These are phyloP conservation scores for Festucalex cinctus DNA, from an alignment of 2,113 vertebrate genomes.

Conservation along the genomic window DNA sequence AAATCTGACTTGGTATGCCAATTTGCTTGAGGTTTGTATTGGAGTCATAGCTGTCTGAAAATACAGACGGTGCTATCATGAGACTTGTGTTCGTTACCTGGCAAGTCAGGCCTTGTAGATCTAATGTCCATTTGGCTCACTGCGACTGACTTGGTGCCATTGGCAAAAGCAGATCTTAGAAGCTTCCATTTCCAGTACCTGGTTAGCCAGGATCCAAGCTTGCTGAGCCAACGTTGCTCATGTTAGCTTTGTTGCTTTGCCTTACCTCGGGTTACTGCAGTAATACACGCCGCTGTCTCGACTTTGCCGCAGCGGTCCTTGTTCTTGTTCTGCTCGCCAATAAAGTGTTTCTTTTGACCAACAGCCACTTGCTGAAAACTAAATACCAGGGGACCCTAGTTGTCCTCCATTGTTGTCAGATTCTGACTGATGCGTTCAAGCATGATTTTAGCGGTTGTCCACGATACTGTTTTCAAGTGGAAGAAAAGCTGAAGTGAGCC, in stretches of 20 bases:
- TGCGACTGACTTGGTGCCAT: not conserved
- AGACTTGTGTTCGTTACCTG: constrained; percentile 28
- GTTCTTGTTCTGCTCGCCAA: not conserved
- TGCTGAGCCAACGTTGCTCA: not conserved
- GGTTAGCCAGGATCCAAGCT: not conserved
- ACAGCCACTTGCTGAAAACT: not conserved
- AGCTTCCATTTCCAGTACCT: not conserved
- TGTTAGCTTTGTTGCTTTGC: constrained; percentile 1
- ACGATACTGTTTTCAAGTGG: not conserved
- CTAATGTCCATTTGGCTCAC: not conserved
- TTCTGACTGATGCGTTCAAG: not conserved
- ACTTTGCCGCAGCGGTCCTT: not conserved
- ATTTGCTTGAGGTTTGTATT: constrained; percentile 62
- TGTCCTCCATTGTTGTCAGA: not conserved
- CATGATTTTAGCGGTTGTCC: not conserved
- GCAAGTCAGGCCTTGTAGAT: constrained; percentile 11
- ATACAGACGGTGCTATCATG: constrained; percentile 20
- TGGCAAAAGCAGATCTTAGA: not conserved
- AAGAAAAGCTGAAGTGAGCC: not conserved
- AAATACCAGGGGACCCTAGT: not conserved
- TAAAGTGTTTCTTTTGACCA: not conserved
- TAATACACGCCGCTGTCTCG: not conserved
- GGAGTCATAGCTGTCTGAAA: constrained; percentile 48
- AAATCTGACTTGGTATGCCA: constrained; percentile 64
- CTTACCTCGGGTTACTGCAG: not conserved